Evolutionary conservation across 2,888 invertebrate species (phyloP).

Genomic region (Eristalis tenax): DNA sequence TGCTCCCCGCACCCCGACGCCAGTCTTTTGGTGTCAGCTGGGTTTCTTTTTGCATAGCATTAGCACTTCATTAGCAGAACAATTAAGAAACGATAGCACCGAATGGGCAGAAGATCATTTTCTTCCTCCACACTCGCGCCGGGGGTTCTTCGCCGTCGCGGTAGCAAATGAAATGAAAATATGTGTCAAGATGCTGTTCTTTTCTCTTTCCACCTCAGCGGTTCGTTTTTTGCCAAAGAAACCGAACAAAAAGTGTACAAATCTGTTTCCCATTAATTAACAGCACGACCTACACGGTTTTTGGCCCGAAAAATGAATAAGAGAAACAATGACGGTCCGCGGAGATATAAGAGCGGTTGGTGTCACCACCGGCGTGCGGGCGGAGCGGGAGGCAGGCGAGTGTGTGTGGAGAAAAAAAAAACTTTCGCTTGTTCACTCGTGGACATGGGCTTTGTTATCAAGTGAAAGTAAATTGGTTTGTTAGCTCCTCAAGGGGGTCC

Average conservation of each 20-base stretch:
- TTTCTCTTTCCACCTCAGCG: not conserved
- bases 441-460: constrained; percentile 62
- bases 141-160: not conserved
- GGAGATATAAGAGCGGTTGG: constrained; percentile 19
- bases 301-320: constrained; percentile 16
- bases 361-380: not conserved
- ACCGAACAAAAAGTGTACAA: not conserved
- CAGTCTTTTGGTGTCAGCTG: constrained; percentile 30
- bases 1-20: not conserved
- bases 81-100: not conserved
- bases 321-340: constrained; percentile 22
- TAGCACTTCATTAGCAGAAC: constrained; percentile 26
- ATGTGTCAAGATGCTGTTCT: constrained; percentile 38
- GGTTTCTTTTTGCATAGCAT: constrained; percentile 51
- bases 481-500: constrained; percentile 23
- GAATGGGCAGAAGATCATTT: constrained; percentile 12
- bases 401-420: constrained; percentile 28
- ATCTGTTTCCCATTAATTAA: constrained; percentile 17
- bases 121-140: not conserved
- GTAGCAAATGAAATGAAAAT: constrained; percentile 13
- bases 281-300: constrained; percentile 33
- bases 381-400: not conserved
- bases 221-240: not conserved
- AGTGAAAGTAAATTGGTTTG: constrained; percentile 69
- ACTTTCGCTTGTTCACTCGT: constrained; percentile 64